These are phyloP conservation scores for Monarcha castaneiventris DNA, from an alignment of 2,113 vertebrate species.

Conservation along the genomic window DNA sequence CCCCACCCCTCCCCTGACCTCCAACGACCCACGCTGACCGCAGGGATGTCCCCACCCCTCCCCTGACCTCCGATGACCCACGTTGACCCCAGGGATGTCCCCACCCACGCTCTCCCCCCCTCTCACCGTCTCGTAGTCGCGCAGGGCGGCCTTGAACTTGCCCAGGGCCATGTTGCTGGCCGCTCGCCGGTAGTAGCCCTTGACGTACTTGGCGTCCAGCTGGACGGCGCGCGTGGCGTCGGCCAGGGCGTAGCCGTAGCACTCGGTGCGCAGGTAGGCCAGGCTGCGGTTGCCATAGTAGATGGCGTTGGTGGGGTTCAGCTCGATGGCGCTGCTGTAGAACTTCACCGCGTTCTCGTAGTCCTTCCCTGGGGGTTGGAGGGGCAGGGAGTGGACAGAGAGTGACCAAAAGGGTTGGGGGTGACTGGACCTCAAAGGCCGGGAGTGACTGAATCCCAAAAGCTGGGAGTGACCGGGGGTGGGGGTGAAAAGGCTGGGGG, in stretches of 20 bases:
- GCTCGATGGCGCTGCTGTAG: constrained; percentile 87
- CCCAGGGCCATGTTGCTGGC: constrained; percentile 96
- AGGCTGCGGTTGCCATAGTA: constrained; percentile 94
- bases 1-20: no score
- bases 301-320: constrained; percentile 87
- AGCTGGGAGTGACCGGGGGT: no score
- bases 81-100: no score
- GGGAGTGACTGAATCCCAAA: no score
- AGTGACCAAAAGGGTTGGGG: no score
- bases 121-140: constrained; percentile 92
- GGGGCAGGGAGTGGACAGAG: no score
- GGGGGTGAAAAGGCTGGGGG: no score
- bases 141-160: constrained; percentile 92
- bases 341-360: constrained; percentile 82
- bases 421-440: no score
- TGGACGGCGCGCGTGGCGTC: constrained; percentile 89
- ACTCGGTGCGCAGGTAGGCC: constrained; percentile 94
- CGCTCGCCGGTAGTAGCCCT: constrained; percentile 91
- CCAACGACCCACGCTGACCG: no score
- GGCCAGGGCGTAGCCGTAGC: constrained; percentile 91
- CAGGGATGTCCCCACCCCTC: no score
- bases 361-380: constrained; percentile 86
- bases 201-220: constrained; percentile 91
- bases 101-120: background rate
- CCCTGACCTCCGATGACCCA: no score